A percentile compares a stretch with the other conserved stretches of the same genome.
phyloP scores from a whole-genome alignment of 2,888 invertebrate genomes.

The Philaethria dido region DNA sequence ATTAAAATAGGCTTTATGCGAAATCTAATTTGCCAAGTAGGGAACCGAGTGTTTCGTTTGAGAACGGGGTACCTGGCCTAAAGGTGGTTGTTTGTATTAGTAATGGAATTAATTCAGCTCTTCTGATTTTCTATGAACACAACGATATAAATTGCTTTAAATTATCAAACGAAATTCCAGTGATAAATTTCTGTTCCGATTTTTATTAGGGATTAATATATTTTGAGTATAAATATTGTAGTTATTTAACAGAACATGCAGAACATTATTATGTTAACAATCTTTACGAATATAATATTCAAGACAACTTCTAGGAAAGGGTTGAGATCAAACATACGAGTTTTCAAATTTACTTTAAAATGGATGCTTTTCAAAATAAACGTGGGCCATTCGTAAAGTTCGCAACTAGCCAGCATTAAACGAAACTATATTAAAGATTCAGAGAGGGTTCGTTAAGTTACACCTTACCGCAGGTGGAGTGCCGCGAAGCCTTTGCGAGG shows the following conservation, averaged over 20 bases:
- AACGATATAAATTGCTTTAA: slow-evolving; percentile 51
- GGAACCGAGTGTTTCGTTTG: slow-evolving; percentile 67
- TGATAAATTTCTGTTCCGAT: slow-evolving; percentile 16
- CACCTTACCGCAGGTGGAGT: slow-evolving; percentile 77
- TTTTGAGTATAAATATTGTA: too few species aligned
- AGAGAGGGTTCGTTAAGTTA: slow-evolving; percentile 79
- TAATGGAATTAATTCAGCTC: slow-evolving; percentile 78
- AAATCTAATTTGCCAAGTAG: slow-evolving; percentile 82
- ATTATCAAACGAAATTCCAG: slow-evolving; percentile 48
- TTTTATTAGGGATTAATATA: neutral
- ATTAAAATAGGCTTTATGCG: slow-evolving; percentile 83
- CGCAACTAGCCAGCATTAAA: slow-evolving; percentile 76
- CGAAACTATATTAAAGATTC: slow-evolving; percentile 81
- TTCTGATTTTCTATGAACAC: slow-evolving; percentile 58
- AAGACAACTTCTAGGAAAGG: slow-evolving; percentile 10
- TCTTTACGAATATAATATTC: neutral
- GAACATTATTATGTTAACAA: too few species aligned
- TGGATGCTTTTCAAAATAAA: slow-evolving; percentile 58
- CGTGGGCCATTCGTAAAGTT: slow-evolving; percentile 61
- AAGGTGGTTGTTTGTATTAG: slow-evolving; percentile 75
- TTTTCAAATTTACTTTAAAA: slow-evolving; percentile 37
- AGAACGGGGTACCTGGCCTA: slow-evolving; percentile 61
- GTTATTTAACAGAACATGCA: neutral
- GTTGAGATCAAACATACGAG: slow-evolving; percentile 32
- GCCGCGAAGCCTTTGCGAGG: slow-evolving; percentile 65